Base-by-base conservation (phyloP, 2,888 invertebrate genomes). In the Mythimna albipuncta region DNA sequence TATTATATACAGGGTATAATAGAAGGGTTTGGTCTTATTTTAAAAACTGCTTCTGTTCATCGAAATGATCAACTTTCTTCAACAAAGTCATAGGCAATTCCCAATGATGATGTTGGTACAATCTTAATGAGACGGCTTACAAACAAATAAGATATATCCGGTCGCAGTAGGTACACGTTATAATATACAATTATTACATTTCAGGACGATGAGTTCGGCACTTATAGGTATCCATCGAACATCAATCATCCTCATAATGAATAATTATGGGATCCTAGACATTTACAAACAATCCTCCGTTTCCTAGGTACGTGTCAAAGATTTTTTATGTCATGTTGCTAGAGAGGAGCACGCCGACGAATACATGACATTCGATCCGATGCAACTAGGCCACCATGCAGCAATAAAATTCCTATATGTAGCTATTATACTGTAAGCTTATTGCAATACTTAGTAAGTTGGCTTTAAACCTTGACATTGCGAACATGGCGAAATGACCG, bases 391-490 rank as follows among this genome's bases (percentile, higher is more conserved):
- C 52, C 72, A 61, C 35, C 32, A 63, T 52, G 64, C 47, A 54
- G 26, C 54, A 63, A 75, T 71, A 75, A 69, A 72, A 71, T 58
- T 66, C 58, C 21, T 35, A 6, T 55, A 63, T 66, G 47, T 64
- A 61, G 26, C 44, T 38, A 58, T 69, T 26, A 72, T 54, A 59
- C 21, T 73, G 52, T 69, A 69, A 82, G 64, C 69, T 82, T 74
- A 78, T 79, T 82, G 73, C 64, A 79, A 83, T 72, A 4, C 32
- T 32, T 32, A 55, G 67, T 75, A 72, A 86, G 79, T 81, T 81
- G 61, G 64, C 69, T 83, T 69, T 82, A 83, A 92, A 81, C 95
- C 94, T 94, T 95, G 95, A 95, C 95, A 94, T 94, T 95, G 95
- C 85, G 85, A 88, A 87, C 85, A 89, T 89, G 89, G 90, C 89